phyloP scores from a whole-genome alignment of 2,888 invertebrate species.

The Latrodectus hesperus region DNA sequence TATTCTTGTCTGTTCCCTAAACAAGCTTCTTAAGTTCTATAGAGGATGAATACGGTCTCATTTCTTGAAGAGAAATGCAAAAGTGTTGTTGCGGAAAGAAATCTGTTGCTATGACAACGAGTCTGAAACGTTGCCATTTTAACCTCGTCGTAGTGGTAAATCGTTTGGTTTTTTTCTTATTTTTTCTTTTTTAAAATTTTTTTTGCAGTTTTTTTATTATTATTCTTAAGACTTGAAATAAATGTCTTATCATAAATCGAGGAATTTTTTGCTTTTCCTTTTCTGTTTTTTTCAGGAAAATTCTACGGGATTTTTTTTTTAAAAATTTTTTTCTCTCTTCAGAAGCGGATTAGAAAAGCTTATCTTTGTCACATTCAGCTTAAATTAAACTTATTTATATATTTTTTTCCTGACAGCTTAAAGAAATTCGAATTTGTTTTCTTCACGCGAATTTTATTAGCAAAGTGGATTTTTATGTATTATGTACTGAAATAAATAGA shows the following conservation, averaged over 20 bases:
- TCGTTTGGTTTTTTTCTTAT: conserved; percentile 18
- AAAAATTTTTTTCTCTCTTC: conserved; percentile 2
- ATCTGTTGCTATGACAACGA: conserved; percentile 41
- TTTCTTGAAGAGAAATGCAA: conserved; percentile 9
- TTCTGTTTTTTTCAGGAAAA: background rate
- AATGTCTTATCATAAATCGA: conserved; percentile 41
- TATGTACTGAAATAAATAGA: too few relatives aligned
- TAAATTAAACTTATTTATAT: conserved; percentile 4
- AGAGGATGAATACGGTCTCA: background rate
- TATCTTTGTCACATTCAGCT: conserved; percentile 8
- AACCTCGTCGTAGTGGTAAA: conserved; percentile 34
- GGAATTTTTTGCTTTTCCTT: conserved; percentile 3
- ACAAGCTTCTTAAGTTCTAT: conserved; percentile 20
- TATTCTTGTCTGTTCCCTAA: conserved; percentile 9
- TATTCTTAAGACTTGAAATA: conserved; percentile 22
- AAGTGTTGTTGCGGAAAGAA: conserved; percentile 52
- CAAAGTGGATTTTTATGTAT: too few relatives aligned
- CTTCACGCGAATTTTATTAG: too few relatives aligned
- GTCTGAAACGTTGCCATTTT: conserved; percentile 11
- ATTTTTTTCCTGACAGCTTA: too few relatives aligned
- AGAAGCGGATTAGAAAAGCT: conserved; percentile 22
- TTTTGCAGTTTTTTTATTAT: background rate
- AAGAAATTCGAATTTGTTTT: too few relatives aligned
- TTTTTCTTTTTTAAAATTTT: background rate
- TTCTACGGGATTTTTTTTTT: conserved; percentile 1